These are phyloP conservation scores for Glomeris marginata DNA, from an alignment of 2,888 invertebrate genomes.

Conservation along the genomic window DNA sequence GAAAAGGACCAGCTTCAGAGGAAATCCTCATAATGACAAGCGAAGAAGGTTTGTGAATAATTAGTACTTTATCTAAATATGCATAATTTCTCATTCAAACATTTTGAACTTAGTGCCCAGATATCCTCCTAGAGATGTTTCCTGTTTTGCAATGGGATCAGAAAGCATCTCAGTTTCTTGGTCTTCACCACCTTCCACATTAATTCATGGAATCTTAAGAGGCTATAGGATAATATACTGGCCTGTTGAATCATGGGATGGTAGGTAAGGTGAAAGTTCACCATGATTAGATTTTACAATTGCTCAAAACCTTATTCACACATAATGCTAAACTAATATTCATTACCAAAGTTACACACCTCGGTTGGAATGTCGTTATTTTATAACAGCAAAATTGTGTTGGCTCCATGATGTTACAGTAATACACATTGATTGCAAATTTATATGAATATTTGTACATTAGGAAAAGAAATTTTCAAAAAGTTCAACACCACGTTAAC, in stretches of 20 bases:
- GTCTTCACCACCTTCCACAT: conserved; percentile 80
- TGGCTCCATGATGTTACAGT: not conserved
- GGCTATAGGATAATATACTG: conserved; percentile 90
- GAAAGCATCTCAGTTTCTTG: conserved; percentile 88
- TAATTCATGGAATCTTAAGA: conserved; percentile 87
- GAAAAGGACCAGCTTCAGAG: conserved; percentile 9
- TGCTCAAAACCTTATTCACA: too few relatives aligned
- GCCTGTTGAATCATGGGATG: conserved; percentile 82
- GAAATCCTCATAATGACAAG: conserved; percentile 13
- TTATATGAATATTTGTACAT: too few relatives aligned
- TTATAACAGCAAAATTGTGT: not conserved
- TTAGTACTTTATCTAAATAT: not conserved
- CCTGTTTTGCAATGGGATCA: conserved; percentile 82
- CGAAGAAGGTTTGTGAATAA: conserved; percentile 9
- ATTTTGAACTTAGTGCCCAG: conserved; percentile 25
- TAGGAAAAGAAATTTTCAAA: not conserved
- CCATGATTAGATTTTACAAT: too few relatives aligned
- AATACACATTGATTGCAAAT: not conserved
- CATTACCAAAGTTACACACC: too few relatives aligned
- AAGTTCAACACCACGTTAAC: not conserved
- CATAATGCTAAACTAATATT: too few relatives aligned
- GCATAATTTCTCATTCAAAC: not conserved
- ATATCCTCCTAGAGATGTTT: conserved; percentile 52
- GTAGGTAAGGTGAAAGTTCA: conserved; percentile 39
- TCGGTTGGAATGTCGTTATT: too few relatives aligned